phyloP scores from a whole-genome alignment of 2,113 vertebrate species.

The Aspiorhynchus laticeps region DNA sequence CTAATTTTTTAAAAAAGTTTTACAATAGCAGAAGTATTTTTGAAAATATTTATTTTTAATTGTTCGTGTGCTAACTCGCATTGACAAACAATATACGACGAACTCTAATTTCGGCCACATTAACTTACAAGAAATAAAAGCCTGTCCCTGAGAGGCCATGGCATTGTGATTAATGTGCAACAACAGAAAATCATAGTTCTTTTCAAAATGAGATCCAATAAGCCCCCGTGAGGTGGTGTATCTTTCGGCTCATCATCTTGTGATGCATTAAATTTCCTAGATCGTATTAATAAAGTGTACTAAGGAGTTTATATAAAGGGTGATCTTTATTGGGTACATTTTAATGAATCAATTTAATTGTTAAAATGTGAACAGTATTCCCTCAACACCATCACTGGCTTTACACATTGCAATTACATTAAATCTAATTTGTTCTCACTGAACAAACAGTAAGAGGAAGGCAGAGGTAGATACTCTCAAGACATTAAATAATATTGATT shows the following conservation, averaged over 20 bases:
- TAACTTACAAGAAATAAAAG: slow-evolving; percentile 21
- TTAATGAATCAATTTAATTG: slow-evolving; percentile 11
- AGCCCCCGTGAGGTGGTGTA: not conserved
- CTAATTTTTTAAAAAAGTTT: not conserved
- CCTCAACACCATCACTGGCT: not conserved
- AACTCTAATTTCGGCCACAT: slow-evolving; percentile 1
- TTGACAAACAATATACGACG: not conserved
- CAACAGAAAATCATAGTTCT: slow-evolving; percentile 19
- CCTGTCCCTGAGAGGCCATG: slow-evolving; percentile 24
- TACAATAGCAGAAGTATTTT: not conserved
- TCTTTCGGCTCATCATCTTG: not conserved
- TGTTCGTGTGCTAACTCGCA: not conserved
- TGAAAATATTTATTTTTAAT: not conserved
- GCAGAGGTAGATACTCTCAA: slow-evolving; percentile 12
- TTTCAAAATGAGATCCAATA: slow-evolving; percentile 15
- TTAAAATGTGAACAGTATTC: slow-evolving; percentile 2
- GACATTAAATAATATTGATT: not conserved
- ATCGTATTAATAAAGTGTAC: slow-evolving; percentile 26
- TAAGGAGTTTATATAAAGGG: slow-evolving; percentile 29
- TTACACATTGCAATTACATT: not conserved
- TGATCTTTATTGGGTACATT: slow-evolving; percentile 17
- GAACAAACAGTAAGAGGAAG: not conserved
- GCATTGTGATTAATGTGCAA: slow-evolving; percentile 34
- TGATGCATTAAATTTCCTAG: slow-evolving; percentile 10
- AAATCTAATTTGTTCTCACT: not conserved